Evolutionary conservation across 2,113 vertebrate species (phyloP).

Genomic region (Struthio camelus): DNA sequence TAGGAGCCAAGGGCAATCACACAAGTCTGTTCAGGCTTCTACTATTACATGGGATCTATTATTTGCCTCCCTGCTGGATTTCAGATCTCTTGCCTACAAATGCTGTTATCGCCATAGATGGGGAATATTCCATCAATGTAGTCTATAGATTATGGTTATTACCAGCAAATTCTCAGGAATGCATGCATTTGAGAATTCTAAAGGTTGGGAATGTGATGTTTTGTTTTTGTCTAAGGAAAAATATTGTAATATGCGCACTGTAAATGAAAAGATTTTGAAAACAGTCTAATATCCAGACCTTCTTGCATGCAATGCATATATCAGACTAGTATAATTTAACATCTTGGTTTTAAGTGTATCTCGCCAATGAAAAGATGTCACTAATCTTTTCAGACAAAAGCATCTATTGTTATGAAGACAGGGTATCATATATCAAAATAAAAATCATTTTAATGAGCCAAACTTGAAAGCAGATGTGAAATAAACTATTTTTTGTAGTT

Average conservation of each 20-base stretch:
- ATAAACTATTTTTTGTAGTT: background rate
- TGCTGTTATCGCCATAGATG: background rate
- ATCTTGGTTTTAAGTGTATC: background rate
- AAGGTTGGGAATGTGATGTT: background rate
- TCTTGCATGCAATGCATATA: background rate
- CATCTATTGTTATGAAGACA: background rate
- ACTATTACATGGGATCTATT: background rate
- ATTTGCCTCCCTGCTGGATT: background rate
- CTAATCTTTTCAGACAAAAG: background rate
- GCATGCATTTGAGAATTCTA: background rate
- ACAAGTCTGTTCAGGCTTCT: background rate
- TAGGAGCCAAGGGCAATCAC: background rate
- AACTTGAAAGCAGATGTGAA: background rate
- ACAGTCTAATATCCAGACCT: background rate
- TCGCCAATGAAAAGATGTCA: background rate
- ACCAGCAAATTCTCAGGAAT: background rate
- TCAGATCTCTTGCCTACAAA: background rate
- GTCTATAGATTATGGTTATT: background rate
- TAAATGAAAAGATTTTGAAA: background rate
- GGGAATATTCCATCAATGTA: background rate
- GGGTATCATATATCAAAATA: background rate
- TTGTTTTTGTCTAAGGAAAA: background rate
- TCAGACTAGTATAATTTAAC: background rate
- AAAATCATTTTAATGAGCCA: background rate
- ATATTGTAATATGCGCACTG: background rate